A percentile compares a stretch with the other conserved stretches of the same genome.
phyloP scores from a whole-genome alignment of 2,888 invertebrate species.

The Epistrophe grossulariae region DNA sequence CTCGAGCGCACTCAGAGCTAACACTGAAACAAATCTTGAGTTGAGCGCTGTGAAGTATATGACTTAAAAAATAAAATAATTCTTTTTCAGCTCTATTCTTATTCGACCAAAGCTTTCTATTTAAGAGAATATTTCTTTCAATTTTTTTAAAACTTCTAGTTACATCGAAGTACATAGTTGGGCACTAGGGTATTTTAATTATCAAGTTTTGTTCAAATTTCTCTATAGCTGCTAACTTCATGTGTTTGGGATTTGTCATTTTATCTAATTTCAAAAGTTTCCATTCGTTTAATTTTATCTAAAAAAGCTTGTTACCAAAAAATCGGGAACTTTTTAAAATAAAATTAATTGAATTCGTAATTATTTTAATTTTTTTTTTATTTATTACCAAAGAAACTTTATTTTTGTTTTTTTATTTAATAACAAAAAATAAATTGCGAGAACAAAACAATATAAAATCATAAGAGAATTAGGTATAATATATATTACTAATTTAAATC shows the following conservation, averaged over 20 bases:
- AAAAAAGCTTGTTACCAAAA: neutral
- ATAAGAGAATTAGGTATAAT: slow-evolving; percentile 50
- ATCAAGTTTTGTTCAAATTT: too few relatives aligned
- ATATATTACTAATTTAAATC: slow-evolving; percentile 55
- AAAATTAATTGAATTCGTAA: neutral
- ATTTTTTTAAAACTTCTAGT: too few relatives aligned
- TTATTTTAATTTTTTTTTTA: slow-evolving; percentile 13
- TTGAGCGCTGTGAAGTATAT: too few relatives aligned
- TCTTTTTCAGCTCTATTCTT: too few relatives aligned
- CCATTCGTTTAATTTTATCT: neutral
- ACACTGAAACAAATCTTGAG: too few relatives aligned
- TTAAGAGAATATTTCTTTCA: too few relatives aligned
- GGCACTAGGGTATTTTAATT: too few relatives aligned
- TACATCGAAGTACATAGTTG: too few relatives aligned
- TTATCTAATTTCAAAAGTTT: neutral
- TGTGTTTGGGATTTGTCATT: neutral
- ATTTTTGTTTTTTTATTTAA: slow-evolving; percentile 51
- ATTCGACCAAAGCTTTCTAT: too few relatives aligned
- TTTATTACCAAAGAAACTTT: slow-evolving; percentile 47
- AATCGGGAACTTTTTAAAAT: neutral
- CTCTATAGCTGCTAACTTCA: too few relatives aligned
- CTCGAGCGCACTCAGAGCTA: too few relatives aligned
- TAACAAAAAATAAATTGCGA: slow-evolving; percentile 63
- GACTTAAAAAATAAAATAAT: too few relatives aligned
- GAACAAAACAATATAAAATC: slow-evolving; percentile 61